These are phyloP conservation scores for Trichacis sp. DNA, from an alignment of 2,888 invertebrate species.

Conservation along the genomic window DNA sequence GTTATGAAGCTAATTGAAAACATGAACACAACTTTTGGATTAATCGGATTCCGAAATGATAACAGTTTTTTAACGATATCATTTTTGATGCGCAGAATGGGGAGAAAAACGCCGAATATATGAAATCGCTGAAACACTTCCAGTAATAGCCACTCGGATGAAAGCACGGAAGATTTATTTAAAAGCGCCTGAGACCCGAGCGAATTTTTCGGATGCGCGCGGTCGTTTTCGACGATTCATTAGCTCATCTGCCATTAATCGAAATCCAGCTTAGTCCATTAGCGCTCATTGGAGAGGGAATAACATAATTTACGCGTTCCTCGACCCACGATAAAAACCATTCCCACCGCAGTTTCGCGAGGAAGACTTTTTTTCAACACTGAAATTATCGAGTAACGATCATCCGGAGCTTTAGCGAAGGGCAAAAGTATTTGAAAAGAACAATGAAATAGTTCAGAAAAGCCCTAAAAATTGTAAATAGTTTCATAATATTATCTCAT, in stretches of 20 bases:
- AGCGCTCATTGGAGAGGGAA: constrained; percentile 50
- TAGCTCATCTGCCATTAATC: constrained; percentile 53
- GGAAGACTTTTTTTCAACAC: constrained; percentile 32
- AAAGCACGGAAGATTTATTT: too few relatives aligned
- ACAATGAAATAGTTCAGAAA: too few relatives aligned
- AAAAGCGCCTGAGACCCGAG: background rate
- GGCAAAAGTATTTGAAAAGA: constrained; percentile 33
- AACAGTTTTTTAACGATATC: too few relatives aligned
- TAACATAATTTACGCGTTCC: constrained; percentile 57
- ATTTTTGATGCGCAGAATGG: too few relatives aligned
- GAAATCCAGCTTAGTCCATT: constrained; percentile 51
- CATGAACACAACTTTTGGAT: too few relatives aligned
- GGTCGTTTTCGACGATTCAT: constrained; percentile 35
- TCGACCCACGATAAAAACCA: constrained; percentile 26
- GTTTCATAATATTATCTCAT: too few relatives aligned
- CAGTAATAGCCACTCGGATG: too few relatives aligned
- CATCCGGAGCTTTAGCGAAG: constrained; percentile 31
- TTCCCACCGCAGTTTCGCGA: constrained; percentile 29
- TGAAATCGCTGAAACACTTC: too few relatives aligned
- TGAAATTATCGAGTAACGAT: constrained; percentile 30
- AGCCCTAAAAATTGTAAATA: too few relatives aligned
- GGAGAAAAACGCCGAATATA: too few relatives aligned
- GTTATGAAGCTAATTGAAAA: too few relatives aligned
- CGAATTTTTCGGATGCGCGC: constrained; percentile 15
- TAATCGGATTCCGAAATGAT: too few relatives aligned